Percentiles rank a stretch among this genome's conserved stretches.
phyloP scores from a whole-genome alignment of 2,113 vertebrate species.

The Natator depressus region DNA sequence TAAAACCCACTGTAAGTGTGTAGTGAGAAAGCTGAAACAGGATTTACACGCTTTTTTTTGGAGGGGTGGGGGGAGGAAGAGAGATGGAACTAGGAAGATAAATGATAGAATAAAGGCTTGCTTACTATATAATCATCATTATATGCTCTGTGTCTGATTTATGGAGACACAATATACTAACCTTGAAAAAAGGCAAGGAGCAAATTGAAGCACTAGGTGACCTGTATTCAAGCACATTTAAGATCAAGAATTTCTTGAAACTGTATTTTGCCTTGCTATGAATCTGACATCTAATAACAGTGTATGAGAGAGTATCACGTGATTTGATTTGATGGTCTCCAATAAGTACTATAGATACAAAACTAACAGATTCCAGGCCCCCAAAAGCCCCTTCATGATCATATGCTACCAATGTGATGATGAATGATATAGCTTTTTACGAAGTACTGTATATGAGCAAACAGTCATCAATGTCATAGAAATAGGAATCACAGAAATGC shows the following conservation, averaged over 20 bases:
- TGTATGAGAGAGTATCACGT: neutral
- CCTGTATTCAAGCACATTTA: neutral
- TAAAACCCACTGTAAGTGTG: accelerated
- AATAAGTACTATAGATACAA: neutral
- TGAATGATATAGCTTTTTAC: neutral
- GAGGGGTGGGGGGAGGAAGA: too few species aligned
- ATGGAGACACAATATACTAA: accelerated
- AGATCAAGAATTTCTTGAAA: neutral
- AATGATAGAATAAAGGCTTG: neutral
- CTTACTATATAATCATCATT: neutral
- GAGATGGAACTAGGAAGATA: neutral
- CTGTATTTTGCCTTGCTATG: accelerated
- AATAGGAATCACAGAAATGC: too few species aligned
- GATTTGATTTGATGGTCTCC: neutral
- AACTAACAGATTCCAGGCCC: neutral
- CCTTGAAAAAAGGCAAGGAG: accelerated
- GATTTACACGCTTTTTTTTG: neutral
- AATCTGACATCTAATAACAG: neutral
- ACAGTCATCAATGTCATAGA: too few species aligned
- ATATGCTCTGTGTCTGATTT: neutral
- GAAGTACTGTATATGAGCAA: too few species aligned
- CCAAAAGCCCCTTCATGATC: neutral
- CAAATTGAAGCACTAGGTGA: accelerated
- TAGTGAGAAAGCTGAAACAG: neutral
- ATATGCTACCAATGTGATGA: neutral